Base-by-base conservation (phyloP, 1,140 invertebrate genomes). In the Pseudomyrmex pallidus region DNA sequence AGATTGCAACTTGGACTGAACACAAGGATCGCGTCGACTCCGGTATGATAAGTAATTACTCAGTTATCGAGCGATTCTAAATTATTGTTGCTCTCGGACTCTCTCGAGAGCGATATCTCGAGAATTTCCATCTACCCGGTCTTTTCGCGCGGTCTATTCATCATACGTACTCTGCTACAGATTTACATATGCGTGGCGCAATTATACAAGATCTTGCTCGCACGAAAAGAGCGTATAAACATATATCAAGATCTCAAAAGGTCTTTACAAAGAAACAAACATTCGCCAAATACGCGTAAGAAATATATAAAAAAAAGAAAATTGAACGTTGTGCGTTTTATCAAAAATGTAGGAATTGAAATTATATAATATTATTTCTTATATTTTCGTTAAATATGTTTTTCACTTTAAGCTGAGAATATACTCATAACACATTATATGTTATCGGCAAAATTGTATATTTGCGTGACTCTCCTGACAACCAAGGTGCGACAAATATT, bases 41-140 rank as follows among this genome's bases (percentile, higher is more conserved):
- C 35, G 15, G 72, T 54, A 61, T 72, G 59, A 70, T 67, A 48
- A 70, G 54, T 22, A 72, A 80, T 80, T 72, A 61, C 54, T 72
- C 66, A 80, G 44, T 12, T 61, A 72, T 57, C 54, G 44, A n/a
- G 2, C 44, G 54, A 59, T 59, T 48, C 54, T 72, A 72, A 80
- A 72, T 80, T 52, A 59, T 72, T 72, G 76, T 72, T 48, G 15
- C 15, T 17, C 52, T n/a, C 35, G 7, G 68, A 35, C 48, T 8
- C 17, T 77, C 8, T 77, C 8, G 48, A 56, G 74, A 66, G 66
- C 46, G 20, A 12, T 64, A 50, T 76, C 73, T 35, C 48, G n/a
- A 2, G 9, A 35, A 35, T n/a, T 20, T 62, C 44, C 17, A 12
- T 59, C 35, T 20, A 9, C n/a, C n/a, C 20, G 1, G 59, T n/a